phyloP scores from a whole-genome alignment of 2,113 vertebrate genomes.

The Brachypodius melanocephalos region DNA sequence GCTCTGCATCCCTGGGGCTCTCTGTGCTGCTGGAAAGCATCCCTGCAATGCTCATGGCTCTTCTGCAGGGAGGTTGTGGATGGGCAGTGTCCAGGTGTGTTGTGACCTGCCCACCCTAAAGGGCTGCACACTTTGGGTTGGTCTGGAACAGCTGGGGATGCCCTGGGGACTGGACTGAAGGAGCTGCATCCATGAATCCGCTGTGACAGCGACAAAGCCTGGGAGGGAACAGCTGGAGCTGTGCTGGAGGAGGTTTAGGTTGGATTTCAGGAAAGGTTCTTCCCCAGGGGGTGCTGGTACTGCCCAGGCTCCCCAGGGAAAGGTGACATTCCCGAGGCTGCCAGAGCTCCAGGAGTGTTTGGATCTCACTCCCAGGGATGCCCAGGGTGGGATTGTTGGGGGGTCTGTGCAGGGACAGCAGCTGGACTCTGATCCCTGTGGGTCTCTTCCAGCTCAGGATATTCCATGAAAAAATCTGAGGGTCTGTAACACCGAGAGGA shows the following conservation, averaged over 20 bases:
- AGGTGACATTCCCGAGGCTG: rapidly evolving
- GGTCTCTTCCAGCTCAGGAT: not conserved
- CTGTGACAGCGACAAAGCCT: rapidly evolving
- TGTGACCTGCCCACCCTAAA: not conserved
- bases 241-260: not conserved
- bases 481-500: not conserved
- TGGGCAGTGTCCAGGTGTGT: not conserved
- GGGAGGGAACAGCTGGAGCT: not conserved
- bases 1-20: not conserved
- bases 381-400: not conserved
- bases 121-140: not conserved
- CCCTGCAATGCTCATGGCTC: rapidly evolving
- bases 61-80: rapidly evolving
- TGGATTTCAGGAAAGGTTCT: not conserved
- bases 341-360: not conserved
- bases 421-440: not conserved
- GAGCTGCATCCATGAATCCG: not conserved
- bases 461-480: not conserved
- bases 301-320: not conserved
- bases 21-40: not conserved
- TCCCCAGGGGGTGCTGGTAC: not conserved
- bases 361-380: rapidly evolving
- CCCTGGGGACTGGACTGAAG: not conserved
- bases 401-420: not conserved
- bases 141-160: not conserved